Percentiles rank a stretch among this genome's conserved stretches.
Conservation (phyloP, 2,113 vertebrate genomes). For the Meriones unguiculatus region DNA sequence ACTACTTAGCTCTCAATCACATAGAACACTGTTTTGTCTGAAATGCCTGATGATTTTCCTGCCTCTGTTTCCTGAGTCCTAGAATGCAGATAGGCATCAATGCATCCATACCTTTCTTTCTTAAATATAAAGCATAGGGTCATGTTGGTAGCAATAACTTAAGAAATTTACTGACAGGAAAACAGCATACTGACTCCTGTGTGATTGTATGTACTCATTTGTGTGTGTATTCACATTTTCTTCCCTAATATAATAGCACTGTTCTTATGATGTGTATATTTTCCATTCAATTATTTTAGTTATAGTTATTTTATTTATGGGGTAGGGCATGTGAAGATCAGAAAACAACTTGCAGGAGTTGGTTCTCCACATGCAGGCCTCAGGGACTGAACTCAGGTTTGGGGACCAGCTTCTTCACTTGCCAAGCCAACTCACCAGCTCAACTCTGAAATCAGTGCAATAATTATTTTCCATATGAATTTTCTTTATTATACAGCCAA, state of each 20-base stretch:
- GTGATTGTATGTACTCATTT: not conserved
- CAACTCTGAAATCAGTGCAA: not conserved
- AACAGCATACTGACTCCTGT: not conserved
- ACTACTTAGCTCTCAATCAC: not conserved
- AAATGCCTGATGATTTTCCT: not conserved
- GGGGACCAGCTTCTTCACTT: too few species aligned
- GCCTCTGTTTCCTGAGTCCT: not conserved
- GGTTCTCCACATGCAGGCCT: not conserved
- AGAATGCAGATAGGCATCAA: not conserved
- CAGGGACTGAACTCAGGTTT: not conserved
- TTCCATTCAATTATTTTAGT: slow-evolving; percentile 26
- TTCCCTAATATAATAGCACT: not conserved
- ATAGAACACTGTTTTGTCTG: not conserved
- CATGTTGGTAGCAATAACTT: not conserved
- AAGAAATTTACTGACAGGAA: not conserved
- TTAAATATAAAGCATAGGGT: not conserved
- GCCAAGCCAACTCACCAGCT: too few species aligned
- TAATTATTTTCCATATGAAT: slow-evolving; percentile 30
- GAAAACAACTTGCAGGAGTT: not conserved
- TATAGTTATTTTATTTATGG: not conserved
- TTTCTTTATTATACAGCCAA: slow-evolving; percentile 27
- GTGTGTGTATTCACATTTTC: slow-evolving; percentile 1
- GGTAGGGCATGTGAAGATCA: not conserved
- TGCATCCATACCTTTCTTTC: not conserved
- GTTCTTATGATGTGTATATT: slow-evolving; percentile 18